phyloP scores from a whole-genome alignment of 53 echinoderm and acorn worm species.

The Astropecten irregularis region DNA sequence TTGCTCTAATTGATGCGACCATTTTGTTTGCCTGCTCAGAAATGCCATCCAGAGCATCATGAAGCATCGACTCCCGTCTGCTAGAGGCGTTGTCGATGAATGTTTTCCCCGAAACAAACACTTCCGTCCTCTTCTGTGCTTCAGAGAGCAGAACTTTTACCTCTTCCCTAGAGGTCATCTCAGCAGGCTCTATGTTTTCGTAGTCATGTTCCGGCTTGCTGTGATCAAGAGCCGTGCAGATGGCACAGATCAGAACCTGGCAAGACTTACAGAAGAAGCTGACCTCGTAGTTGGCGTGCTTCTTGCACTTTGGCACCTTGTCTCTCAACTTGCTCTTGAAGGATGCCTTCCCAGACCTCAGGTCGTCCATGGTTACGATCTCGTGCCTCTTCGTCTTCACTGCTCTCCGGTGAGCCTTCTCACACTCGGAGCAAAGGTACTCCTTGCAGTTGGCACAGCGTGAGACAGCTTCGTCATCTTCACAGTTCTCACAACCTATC shows the following conservation, averaged over 20 bases:
- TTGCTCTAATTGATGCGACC: background rate
- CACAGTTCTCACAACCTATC: conserved; percentile 27
- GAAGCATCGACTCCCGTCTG: background rate
- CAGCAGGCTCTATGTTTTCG: conserved; percentile 22
- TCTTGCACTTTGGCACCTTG: conserved; percentile 36
- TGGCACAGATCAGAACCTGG: conserved; percentile 30
- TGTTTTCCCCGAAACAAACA: background rate
- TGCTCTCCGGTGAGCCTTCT: conserved; percentile 20
- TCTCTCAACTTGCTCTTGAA: conserved; percentile 48
- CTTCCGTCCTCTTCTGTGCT: background rate
- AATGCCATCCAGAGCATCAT: background rate
- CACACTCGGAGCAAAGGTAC: conserved; percentile 33
- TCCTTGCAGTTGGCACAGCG: conserved; percentile 52
- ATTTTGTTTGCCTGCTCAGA: conserved; percentile 5
- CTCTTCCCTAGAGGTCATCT: background rate
- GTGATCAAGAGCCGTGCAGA: conserved; percentile 44
- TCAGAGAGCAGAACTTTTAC: conserved; percentile 2
- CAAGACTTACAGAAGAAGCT: conserved; percentile 30
- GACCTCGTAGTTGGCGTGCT: conserved; percentile 23
- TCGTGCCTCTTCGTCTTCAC: conserved; percentile 40
- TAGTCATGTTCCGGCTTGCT: conserved; percentile 4
- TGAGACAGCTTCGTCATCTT: conserved; percentile 16
- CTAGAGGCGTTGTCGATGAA: conserved; percentile 3
- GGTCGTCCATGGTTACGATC: conserved; percentile 30
- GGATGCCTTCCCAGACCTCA: conserved; percentile 26